Evolutionary conservation across 37 sponge, comb jelly and placozoan species (phyloP), one percentile per base, ranked within the genome.

Genomic region (Hormiphora californensis): DNA sequence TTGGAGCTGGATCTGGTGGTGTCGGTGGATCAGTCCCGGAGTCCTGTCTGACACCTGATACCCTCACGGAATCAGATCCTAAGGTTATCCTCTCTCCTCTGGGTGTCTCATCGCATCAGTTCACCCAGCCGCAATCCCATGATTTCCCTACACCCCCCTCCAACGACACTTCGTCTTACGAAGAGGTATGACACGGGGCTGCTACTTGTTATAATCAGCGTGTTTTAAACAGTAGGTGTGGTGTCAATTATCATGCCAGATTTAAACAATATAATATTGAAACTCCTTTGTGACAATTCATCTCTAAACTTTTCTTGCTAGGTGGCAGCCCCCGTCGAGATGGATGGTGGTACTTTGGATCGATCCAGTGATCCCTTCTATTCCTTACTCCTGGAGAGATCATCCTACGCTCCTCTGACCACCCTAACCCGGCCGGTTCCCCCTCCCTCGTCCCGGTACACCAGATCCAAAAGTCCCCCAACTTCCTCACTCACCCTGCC

Each of bases 101-200:
- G 37, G 35, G 38, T 4, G 37, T 65, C 11, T 39, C 67, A 4
- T n/a, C n/a, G n/a, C n/a, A n/a, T n/a, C 67, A 65, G 38, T 65
- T 65, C 67, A 65, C 35, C 38, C 11, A 35, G 8, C 34, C 67
- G 19, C 37, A 33, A 38, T 30, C 67, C 32, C 67, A 65, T 39
- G 67, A 65, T 39, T 65, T 36, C 67, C 67, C 67, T 19, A 65
- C 67, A 7, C 67, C 67, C 2, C 67, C 67, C 8, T 65, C 67
- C 28, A 65, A 57, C 61, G 61, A 57, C n/a, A 23, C 61, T 12
- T 19, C 61, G n/a, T 28, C n/a, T 15, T 28, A 65, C 67, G 11
- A 65, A 8, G n/a, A n/a, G n/a, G n/a, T n/a, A n/a, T n/a, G n/a
- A n/a, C n/a, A n/a, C n/a, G n/a, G n/a, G n/a, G n/a, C n/a, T n/a